Conservation (phyloP, 2,797 vertebrate species). For the Myotis findleyi region DNA sequence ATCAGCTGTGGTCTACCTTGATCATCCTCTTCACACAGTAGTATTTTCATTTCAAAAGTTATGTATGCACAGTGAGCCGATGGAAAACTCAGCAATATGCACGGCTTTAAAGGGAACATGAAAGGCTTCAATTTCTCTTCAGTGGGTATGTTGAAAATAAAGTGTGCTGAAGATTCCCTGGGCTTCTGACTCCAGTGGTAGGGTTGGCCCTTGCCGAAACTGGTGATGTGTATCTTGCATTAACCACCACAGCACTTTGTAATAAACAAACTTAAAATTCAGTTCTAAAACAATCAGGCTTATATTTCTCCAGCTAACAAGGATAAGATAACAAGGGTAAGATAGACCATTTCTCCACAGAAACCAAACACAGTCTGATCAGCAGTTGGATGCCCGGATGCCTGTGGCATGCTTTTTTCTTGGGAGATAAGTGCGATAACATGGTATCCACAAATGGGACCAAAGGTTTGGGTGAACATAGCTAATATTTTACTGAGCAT, state of each 20-base stretch:
- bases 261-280: constrained; percentile 28
- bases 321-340: background rate
- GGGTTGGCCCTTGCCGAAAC: background rate
- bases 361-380: background rate
- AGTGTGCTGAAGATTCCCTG: background rate
- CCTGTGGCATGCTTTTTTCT: background rate
- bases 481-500: background rate
- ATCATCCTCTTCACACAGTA: background rate
- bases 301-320: background rate
- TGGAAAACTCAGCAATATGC: background rate
- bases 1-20: background rate
- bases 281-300: background rate
- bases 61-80: background rate
- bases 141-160: background rate
- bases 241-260: background rate
- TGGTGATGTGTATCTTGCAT: background rate
- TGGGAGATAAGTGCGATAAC: background rate
- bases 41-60: constrained; percentile 35
- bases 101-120: constrained; percentile 9
- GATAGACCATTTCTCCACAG: no score
- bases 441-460: background rate
- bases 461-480: background rate
- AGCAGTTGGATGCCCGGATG: background rate
- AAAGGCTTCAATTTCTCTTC: background rate
- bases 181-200: constrained; percentile 5